Evolutionary conservation across 2,888 invertebrate genomes (phyloP), one percentile per base, ranked within the genome.

Genomic region (Agonopterix heracliana): DNA sequence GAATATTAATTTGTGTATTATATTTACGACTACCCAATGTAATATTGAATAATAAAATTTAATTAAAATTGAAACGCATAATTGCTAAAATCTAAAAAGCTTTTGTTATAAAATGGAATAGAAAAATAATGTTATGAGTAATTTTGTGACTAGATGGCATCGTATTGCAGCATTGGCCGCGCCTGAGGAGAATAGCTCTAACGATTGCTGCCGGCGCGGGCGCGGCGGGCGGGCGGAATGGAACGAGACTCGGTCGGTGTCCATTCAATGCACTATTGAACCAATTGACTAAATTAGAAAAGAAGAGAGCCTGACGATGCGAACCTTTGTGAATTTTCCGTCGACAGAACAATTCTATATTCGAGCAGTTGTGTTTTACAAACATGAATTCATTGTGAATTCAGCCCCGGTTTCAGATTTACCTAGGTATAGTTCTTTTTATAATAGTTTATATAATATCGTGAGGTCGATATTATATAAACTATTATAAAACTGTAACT

Each of bases 71-170:
- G 5, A n/a, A n/a, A 7, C 38, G 38, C 38, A 38, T 38, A 38
- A 38, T n/a, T n/a, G 3, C 9, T 38, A 38, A 38, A n/a, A 38
- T 7, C 38, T 4, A 38, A 10, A 38, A 38, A 38, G n/a, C 36
- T 17, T 52, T 55, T 54, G 56, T 52, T 49, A 48, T 53, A 56
- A 66, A 53, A 64, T 60, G 67, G 55, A 54, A 63, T 68, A 64
- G 57, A 52, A 58, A 57, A 68, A 71, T 73, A 41, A 71, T 73
- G 13, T 70, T 68, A 70, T 70, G 65, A 70, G 60, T 60, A 57
- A 56, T 55, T 63, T 65, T 65, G 65, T 55, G 61, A 63, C 47
- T 54, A 61, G 62, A 66, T 64, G 61, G 53, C 61, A 53, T 46
- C 55, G 38, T 41, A 13, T 12, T 5, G 63, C 55, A 60, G 60